These are phyloP conservation scores for Naja naja DNA, from an alignment of 2,113 vertebrate species.

Conservation along the genomic window DNA sequence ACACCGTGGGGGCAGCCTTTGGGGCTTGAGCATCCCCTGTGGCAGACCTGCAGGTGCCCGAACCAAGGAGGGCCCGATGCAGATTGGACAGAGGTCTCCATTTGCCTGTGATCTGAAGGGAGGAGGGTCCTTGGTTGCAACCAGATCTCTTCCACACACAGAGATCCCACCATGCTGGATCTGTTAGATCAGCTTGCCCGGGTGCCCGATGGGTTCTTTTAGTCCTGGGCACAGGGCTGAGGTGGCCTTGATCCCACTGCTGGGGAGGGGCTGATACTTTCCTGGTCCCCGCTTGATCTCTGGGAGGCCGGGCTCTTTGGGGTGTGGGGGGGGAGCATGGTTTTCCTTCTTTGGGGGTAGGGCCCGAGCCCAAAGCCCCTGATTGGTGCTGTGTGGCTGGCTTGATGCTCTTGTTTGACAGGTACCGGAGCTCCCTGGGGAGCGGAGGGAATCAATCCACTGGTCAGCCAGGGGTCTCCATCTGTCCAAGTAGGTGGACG, in stretches of 20 bases:
- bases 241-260: neutral
- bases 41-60: too few species aligned
- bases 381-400: neutral
- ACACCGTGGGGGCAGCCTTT: neutral
- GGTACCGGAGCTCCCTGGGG: too few species aligned
- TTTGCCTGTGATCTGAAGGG: neutral
- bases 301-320: fast-evolving
- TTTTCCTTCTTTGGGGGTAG: neutral
- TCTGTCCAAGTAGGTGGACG: neutral
- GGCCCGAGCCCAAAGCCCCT: neutral
- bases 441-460: too few species aligned
- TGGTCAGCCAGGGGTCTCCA: neutral
- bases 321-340: neutral
- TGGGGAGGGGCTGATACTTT: neutral
- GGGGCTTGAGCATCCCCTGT: neutral
- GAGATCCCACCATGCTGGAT: neutral
- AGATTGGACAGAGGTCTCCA: neutral
- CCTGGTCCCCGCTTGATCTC: neutral
- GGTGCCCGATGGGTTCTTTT: neutral
- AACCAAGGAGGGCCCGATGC: neutral
- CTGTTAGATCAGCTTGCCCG: neutral
- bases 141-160: neutral
- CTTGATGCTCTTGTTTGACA: neutral
- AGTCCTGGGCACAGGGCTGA: neutral
- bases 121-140: neutral